Evolutionary conservation across 2,797 vertebrate genomes (phyloP).

Genomic region (Kryptopterus vitreolus): DNA sequence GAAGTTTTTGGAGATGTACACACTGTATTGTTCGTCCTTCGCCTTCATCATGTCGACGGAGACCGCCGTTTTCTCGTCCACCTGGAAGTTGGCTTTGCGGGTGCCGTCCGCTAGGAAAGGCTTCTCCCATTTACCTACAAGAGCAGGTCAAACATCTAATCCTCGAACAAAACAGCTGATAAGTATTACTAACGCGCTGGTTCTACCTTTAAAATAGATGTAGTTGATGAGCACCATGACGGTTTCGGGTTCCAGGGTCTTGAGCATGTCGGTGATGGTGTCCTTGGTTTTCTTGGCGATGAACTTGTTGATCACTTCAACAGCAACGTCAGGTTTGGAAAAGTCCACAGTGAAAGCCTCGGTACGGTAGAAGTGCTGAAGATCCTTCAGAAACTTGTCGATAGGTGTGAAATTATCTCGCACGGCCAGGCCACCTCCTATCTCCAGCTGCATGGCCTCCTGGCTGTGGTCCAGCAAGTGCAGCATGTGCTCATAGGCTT

Average conservation of each 20-base stretch:
- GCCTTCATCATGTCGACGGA: conserved; percentile 89
- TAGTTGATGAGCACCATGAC: conserved; percentile 85
- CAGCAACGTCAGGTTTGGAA: conserved; percentile 63
- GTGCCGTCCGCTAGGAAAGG: conserved; percentile 79
- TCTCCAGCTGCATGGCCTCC: conserved; percentile 57
- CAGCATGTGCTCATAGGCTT: conserved; percentile 70
- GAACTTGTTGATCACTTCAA: conserved; percentile 77
- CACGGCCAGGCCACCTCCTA: conserved; percentile 72
- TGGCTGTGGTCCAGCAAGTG: conserved; percentile 59
- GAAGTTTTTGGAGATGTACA: conserved; percentile 73
- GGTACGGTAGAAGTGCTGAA: conserved; percentile 72
- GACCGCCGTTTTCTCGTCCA: conserved; percentile 72
- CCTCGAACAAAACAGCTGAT: not conserved
- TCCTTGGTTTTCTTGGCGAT: conserved; percentile 81
- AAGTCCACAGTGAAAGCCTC: conserved; percentile 77
- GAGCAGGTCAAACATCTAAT: not conserved
- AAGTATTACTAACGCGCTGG: not conserved
- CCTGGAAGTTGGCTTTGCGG: conserved; percentile 72
- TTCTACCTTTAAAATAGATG: conserved; percentile 82
- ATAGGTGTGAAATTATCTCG: conserved; percentile 62
- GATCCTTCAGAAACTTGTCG: conserved; percentile 68
- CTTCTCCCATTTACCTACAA: conserved; percentile 81
- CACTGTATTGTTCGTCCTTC: conserved; percentile 70
- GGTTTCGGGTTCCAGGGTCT: conserved; percentile 70
- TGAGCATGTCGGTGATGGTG: conserved; percentile 81